A percentile compares a stretch with the other conserved stretches of the same genome.
phyloP scores from a whole-genome alignment of 2,797 vertebrate genomes.

The Eremophila alpestris region DNA sequence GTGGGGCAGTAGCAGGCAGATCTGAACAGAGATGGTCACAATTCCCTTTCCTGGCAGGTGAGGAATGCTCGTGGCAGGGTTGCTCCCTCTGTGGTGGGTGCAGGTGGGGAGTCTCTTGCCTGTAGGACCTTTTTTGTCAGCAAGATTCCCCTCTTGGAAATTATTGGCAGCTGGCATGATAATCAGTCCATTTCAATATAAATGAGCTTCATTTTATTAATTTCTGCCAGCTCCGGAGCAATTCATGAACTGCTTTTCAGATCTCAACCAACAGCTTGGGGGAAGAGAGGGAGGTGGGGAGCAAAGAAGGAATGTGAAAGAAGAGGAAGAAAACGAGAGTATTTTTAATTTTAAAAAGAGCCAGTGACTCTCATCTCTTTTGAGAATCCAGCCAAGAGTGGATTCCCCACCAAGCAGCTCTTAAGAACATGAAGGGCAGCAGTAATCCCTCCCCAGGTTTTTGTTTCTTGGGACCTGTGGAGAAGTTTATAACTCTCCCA shows the following conservation, averaged over 20 bases:
- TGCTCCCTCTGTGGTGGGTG: neutral
- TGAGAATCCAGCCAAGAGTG: neutral
- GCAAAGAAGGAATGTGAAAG: neutral
- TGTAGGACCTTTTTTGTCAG: slow-evolving; percentile 66
- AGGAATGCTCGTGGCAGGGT: neutral
- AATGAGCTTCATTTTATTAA: slow-evolving; percentile 77
- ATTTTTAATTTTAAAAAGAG: slow-evolving; percentile 33
- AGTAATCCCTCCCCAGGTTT: neutral
- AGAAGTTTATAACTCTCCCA: neutral
- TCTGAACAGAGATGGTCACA: neutral
- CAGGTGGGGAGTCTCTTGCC: slow-evolving; percentile 63
- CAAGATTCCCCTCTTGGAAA: slow-evolving; percentile 61
- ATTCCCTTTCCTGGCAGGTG: neutral
- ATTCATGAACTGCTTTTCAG: slow-evolving; percentile 69
- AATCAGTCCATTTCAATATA: slow-evolving; percentile 79
- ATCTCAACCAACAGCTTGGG: slow-evolving; percentile 44
- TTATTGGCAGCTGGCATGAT: slow-evolving; percentile 74
- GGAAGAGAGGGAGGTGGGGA: slow-evolving; percentile 13
- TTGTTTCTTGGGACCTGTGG: neutral
- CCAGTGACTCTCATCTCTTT: neutral
- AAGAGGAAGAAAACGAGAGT: neutral
- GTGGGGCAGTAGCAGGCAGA: neutral
- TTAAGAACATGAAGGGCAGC: neutral
- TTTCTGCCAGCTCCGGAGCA: slow-evolving; percentile 75
- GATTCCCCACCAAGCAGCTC: neutral